Evolutionary conservation across 2,113 vertebrate genomes (phyloP).

Genomic region (Aix galericulata): DNA sequence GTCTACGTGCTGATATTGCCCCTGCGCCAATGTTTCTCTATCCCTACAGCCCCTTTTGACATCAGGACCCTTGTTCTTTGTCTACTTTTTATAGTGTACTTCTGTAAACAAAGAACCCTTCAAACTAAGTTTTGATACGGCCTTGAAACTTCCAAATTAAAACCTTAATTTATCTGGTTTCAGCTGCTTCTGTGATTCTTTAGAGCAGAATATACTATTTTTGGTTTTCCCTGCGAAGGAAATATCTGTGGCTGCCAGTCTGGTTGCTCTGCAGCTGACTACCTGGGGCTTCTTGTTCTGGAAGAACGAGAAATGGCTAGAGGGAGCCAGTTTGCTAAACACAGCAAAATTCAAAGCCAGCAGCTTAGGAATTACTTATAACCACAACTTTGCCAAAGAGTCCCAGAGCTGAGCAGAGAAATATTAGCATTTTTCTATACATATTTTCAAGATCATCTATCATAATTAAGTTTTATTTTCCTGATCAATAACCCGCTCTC

Average conservation of each 20-base stretch:
- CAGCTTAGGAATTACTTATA: neutral
- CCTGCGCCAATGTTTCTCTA: neutral
- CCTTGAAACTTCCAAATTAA: neutral
- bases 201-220: neutral
- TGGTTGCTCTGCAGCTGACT: neutral
- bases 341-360: neutral
- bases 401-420: neutral
- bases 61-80: neutral
- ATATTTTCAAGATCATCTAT: neutral
- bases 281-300: neutral
- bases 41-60: neutral
- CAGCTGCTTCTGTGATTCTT: neutral
- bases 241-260: neutral
- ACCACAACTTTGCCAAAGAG: neutral
- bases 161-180: neutral
- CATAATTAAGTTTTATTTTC: neutral
- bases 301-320: neutral
- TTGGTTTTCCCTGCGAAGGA: neutral
- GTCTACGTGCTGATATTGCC: accelerated
- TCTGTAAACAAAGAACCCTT: neutral
- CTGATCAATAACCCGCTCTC: neutral
- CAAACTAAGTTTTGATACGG: neutral
- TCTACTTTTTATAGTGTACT: neutral
- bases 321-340: neutral
- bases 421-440: neutral